phyloP scores from a whole-genome alignment of 1,140 invertebrate genomes.

The Pantala flavescens region DNA sequence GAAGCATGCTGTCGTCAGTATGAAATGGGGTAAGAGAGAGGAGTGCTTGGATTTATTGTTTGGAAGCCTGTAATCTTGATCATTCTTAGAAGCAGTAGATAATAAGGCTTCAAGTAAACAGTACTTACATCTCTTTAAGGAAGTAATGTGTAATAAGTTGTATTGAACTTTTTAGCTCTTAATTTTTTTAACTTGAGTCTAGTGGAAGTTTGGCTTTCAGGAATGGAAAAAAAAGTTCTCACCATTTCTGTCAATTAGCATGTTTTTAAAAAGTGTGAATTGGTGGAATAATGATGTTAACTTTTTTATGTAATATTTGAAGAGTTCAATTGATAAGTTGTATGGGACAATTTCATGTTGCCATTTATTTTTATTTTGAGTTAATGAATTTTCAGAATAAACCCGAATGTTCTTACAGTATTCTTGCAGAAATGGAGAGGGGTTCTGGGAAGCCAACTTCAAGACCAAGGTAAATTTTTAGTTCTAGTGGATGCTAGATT shows the following conservation, averaged over 20 bases:
- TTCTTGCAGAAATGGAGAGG: conserved; percentile 17
- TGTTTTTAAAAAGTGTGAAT: conserved; percentile 1
- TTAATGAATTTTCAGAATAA: conserved; percentile 16
- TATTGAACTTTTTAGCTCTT: neutral
- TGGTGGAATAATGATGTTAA: conserved; percentile 8
- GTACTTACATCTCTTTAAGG: neutral
- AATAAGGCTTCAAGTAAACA: neutral
- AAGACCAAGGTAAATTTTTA: conserved; percentile 18
- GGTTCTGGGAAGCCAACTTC: conserved; percentile 16
- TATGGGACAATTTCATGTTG: conserved; percentile 10
- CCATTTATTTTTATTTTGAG: conserved; percentile 13
- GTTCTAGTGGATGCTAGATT: conserved; percentile 9
- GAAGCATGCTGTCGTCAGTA: conserved; percentile 99
- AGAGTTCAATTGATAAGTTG: conserved; percentile 4
- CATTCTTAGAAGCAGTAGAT: neutral
- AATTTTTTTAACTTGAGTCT: neutral
- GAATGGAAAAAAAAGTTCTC: conserved; percentile 12
- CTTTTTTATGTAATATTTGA: neutral
- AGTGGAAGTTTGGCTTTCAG: conserved; percentile 15
- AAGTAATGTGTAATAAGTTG: neutral
- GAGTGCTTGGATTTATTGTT: neutral
- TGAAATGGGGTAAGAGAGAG: conserved; percentile 74
- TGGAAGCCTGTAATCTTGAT: neutral
- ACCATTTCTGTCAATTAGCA: conserved; percentile 14
- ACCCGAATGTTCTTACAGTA: conserved; percentile 14